Evolutionary conservation across 2,888 invertebrate genomes (phyloP).

Genomic region (Hedya salicella): DNA sequence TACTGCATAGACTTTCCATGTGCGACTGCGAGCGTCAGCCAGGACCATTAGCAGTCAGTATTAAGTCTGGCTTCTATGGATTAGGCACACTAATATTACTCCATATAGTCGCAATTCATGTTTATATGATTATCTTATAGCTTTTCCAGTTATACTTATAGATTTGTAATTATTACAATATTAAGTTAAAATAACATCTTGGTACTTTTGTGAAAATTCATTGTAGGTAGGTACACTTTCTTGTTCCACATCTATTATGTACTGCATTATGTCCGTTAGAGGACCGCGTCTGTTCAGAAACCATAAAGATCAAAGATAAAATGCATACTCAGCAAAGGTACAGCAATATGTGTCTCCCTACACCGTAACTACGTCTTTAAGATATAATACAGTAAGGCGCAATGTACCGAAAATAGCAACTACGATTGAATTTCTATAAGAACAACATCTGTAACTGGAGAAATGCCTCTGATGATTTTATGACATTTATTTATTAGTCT

Average conservation of each 20-base stretch:
- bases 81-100: no score
- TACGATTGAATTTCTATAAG: constrained; percentile 24
- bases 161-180: no score
- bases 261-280: neutral
- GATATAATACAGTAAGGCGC: neutral
- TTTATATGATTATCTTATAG: no score
- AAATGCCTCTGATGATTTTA: constrained; percentile 21
- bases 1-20: no score
- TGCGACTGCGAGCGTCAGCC: no score
- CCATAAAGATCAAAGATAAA: constrained; percentile 41
- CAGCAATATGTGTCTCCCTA: neutral
- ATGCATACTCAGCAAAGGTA: constrained; percentile 35
- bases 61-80: no score
- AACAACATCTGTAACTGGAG: constrained; percentile 21
- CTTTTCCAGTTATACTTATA: no score
- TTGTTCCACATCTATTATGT: neutral
- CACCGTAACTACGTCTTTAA: neutral
- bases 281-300: constrained; percentile 15
- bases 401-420: neutral
- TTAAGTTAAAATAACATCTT: no score
- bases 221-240: no score
- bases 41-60: no score
- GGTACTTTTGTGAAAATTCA: no score
- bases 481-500: constrained; percentile 26
- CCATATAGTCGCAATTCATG: no score